A percentile compares a stretch with the other conserved stretches of the same genome.
These are phyloP conservation scores for Drosophila truncata DNA, from an alignment of 1,140 invertebrate genomes.

Conservation along the genomic window DNA sequence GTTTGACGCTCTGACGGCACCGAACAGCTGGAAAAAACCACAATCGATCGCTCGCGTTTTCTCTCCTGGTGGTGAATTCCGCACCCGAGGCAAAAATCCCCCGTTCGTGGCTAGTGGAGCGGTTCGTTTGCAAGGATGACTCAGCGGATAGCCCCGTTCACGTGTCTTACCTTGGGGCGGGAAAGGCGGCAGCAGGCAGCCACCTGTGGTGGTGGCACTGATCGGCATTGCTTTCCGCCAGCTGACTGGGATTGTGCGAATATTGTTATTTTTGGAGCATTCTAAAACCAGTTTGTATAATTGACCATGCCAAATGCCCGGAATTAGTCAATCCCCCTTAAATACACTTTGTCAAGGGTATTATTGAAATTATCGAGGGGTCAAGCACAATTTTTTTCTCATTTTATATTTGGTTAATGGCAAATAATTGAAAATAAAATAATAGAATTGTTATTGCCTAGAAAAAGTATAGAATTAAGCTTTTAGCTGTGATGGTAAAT, in stretches of 20 bases:
- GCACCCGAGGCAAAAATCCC: constrained; percentile 35
- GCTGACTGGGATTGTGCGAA: constrained; percentile 49
- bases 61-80: constrained; percentile 36
- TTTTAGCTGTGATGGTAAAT: background rate
- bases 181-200: constrained; percentile 66
- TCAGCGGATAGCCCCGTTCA: constrained; percentile 70
- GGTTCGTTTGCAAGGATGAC: constrained; percentile 39
- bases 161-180: constrained; percentile 74
- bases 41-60: constrained; percentile 17
- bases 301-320: constrained; percentile 24
- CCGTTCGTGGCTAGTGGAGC: constrained; percentile 71
- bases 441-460: background rate
- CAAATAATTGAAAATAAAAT: background rate
- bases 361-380: background rate
- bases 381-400: background rate
- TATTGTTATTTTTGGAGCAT: constrained; percentile 55
- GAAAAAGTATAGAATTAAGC: background rate
- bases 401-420: background rate
- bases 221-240: constrained; percentile 1
- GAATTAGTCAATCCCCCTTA: constrained; percentile 25
- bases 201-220: constrained; percentile 41
- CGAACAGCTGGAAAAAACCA: constrained; percentile 38
- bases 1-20: constrained; percentile 47
- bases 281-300: constrained; percentile 58
- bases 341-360: constrained; percentile 5